phyloP scores from a whole-genome alignment of 2,113 vertebrate genomes.

The Anarrhichthys ocellatus region DNA sequence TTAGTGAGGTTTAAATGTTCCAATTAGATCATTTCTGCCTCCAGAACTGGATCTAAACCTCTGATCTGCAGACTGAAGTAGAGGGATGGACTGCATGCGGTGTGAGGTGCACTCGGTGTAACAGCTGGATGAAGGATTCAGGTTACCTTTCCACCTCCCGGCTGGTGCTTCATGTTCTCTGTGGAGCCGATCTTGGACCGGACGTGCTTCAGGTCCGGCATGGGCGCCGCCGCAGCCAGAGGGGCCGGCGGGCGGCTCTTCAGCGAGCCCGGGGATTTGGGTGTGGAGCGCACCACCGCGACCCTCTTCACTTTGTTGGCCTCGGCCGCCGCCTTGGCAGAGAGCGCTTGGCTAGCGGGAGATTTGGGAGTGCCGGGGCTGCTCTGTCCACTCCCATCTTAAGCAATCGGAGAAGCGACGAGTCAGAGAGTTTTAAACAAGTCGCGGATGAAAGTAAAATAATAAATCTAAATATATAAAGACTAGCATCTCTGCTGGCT shows the following conservation, averaged over 20 bases:
- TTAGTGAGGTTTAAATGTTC: background rate
- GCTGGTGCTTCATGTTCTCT: conserved; percentile 96
- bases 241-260: conserved; percentile 88
- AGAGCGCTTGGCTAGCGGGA: conserved; percentile 88
- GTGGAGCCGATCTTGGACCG: conserved; percentile 96
- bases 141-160: conserved; percentile 94
- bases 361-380: conserved; percentile 95
- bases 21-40: background rate
- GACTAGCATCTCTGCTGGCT: background rate
- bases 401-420: conserved; percentile 56
- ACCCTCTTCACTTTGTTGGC: conserved; percentile 95
- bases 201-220: conserved; percentile 95
- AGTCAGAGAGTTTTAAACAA: conserved; percentile 55
- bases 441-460: background rate
- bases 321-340: conserved; percentile 86
- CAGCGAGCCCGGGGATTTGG: conserved; percentile 93
- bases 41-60: conserved; percentile 3
- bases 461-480: background rate
- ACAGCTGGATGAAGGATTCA: background rate
- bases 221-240: conserved; percentile 80
- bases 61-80: background rate
- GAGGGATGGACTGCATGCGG: background rate
- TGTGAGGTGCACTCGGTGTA: background rate
- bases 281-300: conserved; percentile 94
- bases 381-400: conserved; percentile 91